Evolutionary conservation across 2,797 vertebrate species (phyloP).

Genomic region (Muscicapa striata): DNA sequence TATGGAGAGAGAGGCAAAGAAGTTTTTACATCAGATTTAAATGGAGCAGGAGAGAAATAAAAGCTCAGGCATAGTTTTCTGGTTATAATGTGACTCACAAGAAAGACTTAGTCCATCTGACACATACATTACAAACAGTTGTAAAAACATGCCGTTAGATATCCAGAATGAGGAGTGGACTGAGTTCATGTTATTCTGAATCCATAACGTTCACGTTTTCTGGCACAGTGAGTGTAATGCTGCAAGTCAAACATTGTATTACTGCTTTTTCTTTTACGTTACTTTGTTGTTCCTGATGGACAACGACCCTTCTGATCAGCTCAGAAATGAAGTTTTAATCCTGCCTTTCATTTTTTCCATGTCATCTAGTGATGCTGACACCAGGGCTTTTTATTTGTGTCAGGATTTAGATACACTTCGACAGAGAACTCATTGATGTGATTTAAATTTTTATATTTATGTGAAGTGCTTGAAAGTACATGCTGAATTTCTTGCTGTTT

Average conservation of each 20-base stretch:
- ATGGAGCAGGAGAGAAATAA: neutral
- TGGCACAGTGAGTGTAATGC: neutral
- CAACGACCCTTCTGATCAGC: neutral
- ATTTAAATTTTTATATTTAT: neutral
- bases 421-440: neutral
- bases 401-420: neutral
- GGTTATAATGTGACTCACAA: constrained; percentile 36
- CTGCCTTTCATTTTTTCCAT: neutral
- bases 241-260: fast-evolving
- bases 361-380: neutral
- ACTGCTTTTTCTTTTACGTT: neutral
- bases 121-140: constrained; percentile 51
- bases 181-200: constrained; percentile 12
- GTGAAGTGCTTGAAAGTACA: neutral
- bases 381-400: neutral
- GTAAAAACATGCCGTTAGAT: constrained; percentile 49
- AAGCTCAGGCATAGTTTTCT: neutral
- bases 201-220: neutral
- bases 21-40: neutral
- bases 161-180: neutral
- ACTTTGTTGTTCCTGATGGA: neutral
- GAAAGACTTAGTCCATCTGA: constrained; percentile 29
- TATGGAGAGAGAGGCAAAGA: neutral
- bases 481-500: neutral
- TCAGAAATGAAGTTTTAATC: neutral